Evolutionary conservation across 2,888 invertebrate species (phyloP).

Genomic region (Rutpela maculata): DNA sequence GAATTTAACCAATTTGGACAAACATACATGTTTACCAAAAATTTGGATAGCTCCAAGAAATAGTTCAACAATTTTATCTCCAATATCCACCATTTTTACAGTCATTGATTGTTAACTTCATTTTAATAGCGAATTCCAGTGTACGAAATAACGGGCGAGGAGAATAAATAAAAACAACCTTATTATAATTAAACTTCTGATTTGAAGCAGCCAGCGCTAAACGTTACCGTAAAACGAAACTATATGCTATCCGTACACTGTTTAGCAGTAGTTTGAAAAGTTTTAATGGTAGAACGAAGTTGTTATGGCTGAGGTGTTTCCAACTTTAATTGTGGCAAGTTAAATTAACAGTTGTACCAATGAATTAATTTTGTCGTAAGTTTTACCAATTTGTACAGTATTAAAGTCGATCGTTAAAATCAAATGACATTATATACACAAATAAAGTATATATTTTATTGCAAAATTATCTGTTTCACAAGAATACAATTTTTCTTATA

Average conservation of each 20-base stretch:
- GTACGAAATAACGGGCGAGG: neutral
- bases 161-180: slow-evolving; percentile 13
- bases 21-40: too few relatives aligned
- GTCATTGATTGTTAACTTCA: too few relatives aligned
- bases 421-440: too few relatives aligned
- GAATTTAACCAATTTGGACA: too few relatives aligned
- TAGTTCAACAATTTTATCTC: too few relatives aligned
- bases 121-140: neutral
- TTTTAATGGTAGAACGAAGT: slow-evolving; percentile 27
- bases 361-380: slow-evolving; percentile 18
- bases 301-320: slow-evolving; percentile 34
- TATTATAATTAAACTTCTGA: slow-evolving; percentile 32
- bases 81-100: too few relatives aligned
- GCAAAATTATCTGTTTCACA: too few relatives aligned
- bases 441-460: too few relatives aligned
- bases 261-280: slow-evolving; percentile 29
- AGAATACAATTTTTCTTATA: too few relatives aligned
- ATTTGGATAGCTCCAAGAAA: too few relatives aligned
- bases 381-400: neutral
- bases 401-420: neutral
- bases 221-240: slow-evolving; percentile 22
- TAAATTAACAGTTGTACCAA: slow-evolving; percentile 29
- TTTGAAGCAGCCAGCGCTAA: neutral
- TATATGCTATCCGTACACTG: slow-evolving; percentile 2
- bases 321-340: slow-evolving; percentile 35